Evolutionary conservation across 2,797 vertebrate genomes (phyloP), one percentile per base, ranked within the genome.

Genomic region (Crenichthys baileyi): DNA sequence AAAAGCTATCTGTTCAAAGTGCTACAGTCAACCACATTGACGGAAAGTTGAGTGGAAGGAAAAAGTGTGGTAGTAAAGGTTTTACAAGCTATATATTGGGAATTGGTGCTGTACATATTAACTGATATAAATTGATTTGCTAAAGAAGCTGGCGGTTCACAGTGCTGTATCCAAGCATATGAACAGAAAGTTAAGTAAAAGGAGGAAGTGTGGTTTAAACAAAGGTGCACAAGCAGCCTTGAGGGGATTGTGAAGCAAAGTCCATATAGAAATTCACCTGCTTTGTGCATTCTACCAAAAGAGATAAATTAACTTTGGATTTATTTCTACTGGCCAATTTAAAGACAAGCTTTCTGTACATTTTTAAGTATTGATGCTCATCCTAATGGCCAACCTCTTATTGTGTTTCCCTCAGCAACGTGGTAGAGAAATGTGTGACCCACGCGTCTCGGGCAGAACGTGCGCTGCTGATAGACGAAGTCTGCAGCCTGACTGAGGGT

Each of bases 401-500:
- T 77, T 31, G 41, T 24, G 67, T 65, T 41, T 18, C 39, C 16
- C 76, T 5, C 89, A 99, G 98, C 94, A 99, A 99, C 5, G 98
- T 99, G 91, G 98, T 99, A 67, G 98, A 99, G 88, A 99, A 99
- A 87, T 99, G 98, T 75, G 98, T 99, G 90, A 98, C 97, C 61
- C 98, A 99, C 13, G 98, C 98, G 0, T 98, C 98, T 53, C 97
- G 98, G 77, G 97, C 98, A 0, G 98, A 99, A 86, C 96, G 98
- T 79, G 98, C 97, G 22, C 93, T 99, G 89, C 96, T 99, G 90
- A 99, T 99, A 70, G 98, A 99, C 48, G 98, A 99, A 91, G 97
- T 99, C 87, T 99, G 98, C 95, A 99, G 97, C 94, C 97, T 98
- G 97, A 99, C 97, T 1, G 98, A 99, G 82, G 98, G 98, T 94